These are phyloP conservation scores for Gari tellinella DNA, from an alignment of 2,888 invertebrate species.

Conservation along the genomic window DNA sequence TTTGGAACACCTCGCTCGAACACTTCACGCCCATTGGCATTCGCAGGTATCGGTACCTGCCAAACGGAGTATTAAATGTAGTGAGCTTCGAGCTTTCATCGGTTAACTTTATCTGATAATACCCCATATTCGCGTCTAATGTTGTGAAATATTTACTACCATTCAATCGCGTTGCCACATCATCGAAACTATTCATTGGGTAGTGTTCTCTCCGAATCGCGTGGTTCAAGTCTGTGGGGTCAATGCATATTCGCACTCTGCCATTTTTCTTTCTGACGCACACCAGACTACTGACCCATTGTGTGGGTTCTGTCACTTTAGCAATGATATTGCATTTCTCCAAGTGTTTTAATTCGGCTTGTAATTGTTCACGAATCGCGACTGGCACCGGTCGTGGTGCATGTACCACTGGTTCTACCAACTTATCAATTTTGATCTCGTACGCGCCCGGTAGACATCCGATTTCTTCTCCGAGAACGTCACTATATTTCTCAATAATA, in stretches of 20 bases:
- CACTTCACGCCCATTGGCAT: slow-evolving; percentile 52
- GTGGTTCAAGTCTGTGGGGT: slow-evolving; percentile 16
- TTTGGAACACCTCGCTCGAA: slow-evolving; percentile 39
- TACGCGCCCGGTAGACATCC: slow-evolving; percentile 37
- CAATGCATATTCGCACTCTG: slow-evolving; percentile 18
- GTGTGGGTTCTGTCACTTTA: slow-evolving; percentile 12
- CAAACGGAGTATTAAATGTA: no score
- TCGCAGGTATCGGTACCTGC: slow-evolving; percentile 43
- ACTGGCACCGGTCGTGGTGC: slow-evolving; percentile 22
- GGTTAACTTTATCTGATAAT: no score
- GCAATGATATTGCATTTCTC: slow-evolving; percentile 12
- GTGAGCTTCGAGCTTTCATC: no score
- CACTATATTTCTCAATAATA: slow-evolving; percentile 13
- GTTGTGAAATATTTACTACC: slow-evolving; percentile 51
- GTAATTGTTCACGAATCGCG: slow-evolving; percentile 30
- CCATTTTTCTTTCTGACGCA: slow-evolving; percentile 21
- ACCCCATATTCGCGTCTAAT: slow-evolving; percentile 53
- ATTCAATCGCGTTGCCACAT: no score
- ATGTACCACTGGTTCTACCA: slow-evolving; percentile 7
- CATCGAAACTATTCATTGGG: no score
- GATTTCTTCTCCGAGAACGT: slow-evolving; percentile 13
- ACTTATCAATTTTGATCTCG: slow-evolving; percentile 22
- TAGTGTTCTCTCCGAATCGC: slow-evolving; percentile 15
- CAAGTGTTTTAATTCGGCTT: slow-evolving; percentile 24
- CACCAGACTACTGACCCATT: slow-evolving; percentile 45